phyloP scores from a whole-genome alignment of 2,797 vertebrate genomes.

The Gadopsis bispinosus region DNA sequence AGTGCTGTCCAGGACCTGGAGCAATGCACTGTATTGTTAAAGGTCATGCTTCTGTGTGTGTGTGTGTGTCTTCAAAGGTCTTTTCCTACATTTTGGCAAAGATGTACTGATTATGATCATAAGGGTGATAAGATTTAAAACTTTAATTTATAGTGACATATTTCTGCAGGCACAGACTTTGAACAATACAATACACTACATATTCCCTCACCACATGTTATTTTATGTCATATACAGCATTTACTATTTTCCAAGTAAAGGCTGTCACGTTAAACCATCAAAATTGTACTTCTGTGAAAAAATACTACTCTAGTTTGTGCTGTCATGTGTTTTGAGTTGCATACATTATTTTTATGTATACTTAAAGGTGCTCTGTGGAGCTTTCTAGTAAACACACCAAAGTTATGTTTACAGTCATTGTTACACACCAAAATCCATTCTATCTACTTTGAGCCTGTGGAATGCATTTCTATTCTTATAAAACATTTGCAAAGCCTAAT shows the following conservation, averaged over 20 bases:
- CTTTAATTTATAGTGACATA: constrained; percentile 16
- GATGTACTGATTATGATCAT: constrained; percentile 28
- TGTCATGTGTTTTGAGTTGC: background rate
- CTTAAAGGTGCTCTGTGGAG: too few relatives aligned
- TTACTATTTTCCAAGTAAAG: background rate
- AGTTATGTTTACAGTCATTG: background rate
- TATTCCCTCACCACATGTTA: background rate
- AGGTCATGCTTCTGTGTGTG: constrained; percentile 52
- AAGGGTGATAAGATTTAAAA: constrained; percentile 35
- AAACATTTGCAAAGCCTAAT: background rate
- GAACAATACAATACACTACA: background rate
- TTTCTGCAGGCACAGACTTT: constrained; percentile 16
- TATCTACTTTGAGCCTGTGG: background rate
- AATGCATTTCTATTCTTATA: background rate
- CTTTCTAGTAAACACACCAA: too few relatives aligned
- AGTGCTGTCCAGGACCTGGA: constrained; percentile 57
- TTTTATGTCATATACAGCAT: background rate
- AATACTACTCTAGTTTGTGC: background rate
- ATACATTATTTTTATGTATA: background rate
- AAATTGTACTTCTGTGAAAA: background rate
- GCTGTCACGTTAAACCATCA: accelerated
- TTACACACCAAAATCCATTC: background rate
- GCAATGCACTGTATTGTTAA: constrained; percentile 60
- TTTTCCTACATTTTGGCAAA: constrained; percentile 43
- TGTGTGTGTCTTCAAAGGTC: constrained; percentile 32